phyloP scores from a whole-genome alignment of 2,888 invertebrate species.

The Sphinx pinastri region DNA sequence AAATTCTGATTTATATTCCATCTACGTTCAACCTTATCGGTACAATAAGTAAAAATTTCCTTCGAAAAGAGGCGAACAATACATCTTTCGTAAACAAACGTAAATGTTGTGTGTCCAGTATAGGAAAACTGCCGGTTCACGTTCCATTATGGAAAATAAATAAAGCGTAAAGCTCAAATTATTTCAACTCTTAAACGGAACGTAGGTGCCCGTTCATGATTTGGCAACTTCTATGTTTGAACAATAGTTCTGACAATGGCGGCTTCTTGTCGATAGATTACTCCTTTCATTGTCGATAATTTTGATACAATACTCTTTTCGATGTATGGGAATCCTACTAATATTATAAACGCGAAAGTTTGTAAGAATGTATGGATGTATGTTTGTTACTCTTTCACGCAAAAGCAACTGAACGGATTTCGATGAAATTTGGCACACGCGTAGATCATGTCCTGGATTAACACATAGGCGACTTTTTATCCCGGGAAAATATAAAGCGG shows the following conservation, averaged over 20 bases:
- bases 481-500: no score
- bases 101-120: conserved; percentile 47
- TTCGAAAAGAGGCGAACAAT: background rate
- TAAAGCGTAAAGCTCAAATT: conserved; percentile 74
- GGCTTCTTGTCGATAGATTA: conserved; percentile 48
- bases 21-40: background rate
- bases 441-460: no score
- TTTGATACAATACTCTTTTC: background rate
- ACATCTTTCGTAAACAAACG: conserved; percentile 46
- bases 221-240: conserved; percentile 59
- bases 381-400: no score
- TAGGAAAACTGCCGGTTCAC: conserved; percentile 61
- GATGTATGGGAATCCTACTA: no score
- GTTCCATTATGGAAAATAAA: conserved; percentile 74
- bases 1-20: background rate
- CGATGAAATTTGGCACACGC: no score
- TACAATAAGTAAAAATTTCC: background rate
- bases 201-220: conserved; percentile 64
- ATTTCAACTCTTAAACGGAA: conserved; percentile 74
- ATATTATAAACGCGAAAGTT: no score
- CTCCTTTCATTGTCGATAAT: conserved; percentile 13
- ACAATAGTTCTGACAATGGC: conserved; percentile 57
- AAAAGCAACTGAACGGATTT: no score
- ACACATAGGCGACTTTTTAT: no score
- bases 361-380: no score